A percentile compares a stretch with the other conserved stretches of the same genome.
phyloP scores from a whole-genome alignment of 2,113 vertebrate genomes.

The Copsychus sechellarum region DNA sequence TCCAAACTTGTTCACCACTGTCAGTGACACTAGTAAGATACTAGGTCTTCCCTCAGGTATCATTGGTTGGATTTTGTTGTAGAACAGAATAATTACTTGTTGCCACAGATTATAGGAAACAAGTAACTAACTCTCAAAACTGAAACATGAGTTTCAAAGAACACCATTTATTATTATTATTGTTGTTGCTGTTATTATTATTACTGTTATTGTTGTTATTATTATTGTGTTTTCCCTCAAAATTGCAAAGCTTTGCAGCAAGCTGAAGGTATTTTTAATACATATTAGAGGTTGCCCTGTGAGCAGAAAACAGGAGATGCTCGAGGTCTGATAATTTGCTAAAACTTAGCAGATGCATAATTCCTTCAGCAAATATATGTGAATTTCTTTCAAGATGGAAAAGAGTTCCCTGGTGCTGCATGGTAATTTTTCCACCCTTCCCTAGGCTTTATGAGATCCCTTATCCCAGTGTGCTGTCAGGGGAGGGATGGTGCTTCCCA shows the following conservation, averaged over 20 bases:
- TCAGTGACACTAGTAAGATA: background rate
- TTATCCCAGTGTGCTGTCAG: background rate
- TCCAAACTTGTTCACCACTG: background rate
- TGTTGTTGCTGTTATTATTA: background rate
- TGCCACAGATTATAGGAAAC: background rate
- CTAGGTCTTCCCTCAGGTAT: background rate
- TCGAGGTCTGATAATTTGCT: background rate
- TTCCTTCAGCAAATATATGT: background rate
- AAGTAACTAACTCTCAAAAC: background rate
- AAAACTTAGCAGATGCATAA: background rate
- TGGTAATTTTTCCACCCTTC: background rate
- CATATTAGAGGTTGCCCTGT: background rate
- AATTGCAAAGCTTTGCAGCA: background rate
- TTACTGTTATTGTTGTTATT: background rate
- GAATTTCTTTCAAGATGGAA: background rate
- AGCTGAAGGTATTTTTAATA: background rate
- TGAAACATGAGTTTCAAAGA: background rate
- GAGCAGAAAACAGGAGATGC: background rate
- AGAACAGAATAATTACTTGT: background rate
- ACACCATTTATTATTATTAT: background rate
- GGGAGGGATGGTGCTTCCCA: background rate
- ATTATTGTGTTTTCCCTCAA: background rate
- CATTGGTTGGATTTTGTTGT: background rate
- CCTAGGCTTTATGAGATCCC: rapidly evolving
- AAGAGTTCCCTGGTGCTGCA: background rate